Evolutionary conservation across 2,113 vertebrate genomes (phyloP).

Genomic region (Pseudonaja textilis): DNA sequence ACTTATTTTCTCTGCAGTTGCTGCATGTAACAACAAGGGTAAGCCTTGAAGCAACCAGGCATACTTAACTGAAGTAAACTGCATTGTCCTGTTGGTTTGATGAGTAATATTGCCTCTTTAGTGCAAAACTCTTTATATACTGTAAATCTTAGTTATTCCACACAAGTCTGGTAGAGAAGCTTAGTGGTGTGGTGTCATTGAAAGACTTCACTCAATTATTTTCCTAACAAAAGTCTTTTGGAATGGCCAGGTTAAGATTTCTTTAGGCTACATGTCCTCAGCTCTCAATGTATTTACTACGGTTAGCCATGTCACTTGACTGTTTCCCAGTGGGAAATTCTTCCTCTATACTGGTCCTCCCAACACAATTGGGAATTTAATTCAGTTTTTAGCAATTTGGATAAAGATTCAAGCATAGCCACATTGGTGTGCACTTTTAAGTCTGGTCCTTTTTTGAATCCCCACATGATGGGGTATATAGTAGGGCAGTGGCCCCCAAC

Average conservation of each 20-base stretch:
- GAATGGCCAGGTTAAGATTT: neutral
- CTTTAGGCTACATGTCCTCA: neutral
- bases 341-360: neutral
- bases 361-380: neutral
- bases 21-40: neutral
- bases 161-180: neutral
- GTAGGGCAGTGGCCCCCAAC: too few species aligned
- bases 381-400: neutral
- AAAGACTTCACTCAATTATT: neutral
- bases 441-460: too few species aligned
- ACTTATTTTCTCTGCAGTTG: neutral
- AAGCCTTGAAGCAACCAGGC: neutral
- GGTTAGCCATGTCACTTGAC: neutral
- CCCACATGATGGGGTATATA: neutral
- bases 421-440: neutral
- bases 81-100: neutral
- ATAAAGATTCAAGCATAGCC: neutral
- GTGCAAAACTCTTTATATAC: neutral
- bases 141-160: neutral
- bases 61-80: neutral
- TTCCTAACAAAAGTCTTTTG: neutral
- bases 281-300: neutral
- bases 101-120: neutral
- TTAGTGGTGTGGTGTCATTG: neutral
- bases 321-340: neutral